Conservation (phyloP, 1,140 invertebrate species). For the Drosophila arizonae region DNA sequence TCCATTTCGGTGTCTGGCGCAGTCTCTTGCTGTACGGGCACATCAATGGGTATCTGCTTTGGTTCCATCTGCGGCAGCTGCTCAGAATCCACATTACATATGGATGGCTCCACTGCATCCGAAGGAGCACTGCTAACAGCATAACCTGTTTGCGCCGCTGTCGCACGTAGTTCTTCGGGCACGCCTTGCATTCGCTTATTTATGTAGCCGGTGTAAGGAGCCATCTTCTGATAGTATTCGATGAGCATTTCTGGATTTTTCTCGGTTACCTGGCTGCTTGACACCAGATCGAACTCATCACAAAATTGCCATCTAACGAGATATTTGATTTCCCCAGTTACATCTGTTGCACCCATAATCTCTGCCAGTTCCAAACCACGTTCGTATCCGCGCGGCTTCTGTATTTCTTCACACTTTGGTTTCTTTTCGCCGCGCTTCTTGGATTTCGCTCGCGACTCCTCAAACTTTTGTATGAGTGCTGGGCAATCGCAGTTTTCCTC, state of each 20-base stretch:
- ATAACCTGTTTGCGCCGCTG: conserved; percentile 48
- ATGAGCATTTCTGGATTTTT: conserved; percentile 75
- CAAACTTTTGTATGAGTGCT: conserved; percentile 94
- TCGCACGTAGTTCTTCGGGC: conserved; percentile 58
- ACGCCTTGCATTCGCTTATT: conserved; percentile 66
- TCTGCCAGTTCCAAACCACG: conserved; percentile 94
- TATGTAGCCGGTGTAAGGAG: conserved; percentile 65
- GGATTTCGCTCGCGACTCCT: conserved; percentile 89
- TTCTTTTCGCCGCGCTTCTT: conserved; percentile 83
- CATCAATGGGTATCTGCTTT: conserved; percentile 43
- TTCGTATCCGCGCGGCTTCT: conserved; percentile 87
- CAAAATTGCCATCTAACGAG: conserved; percentile 77
- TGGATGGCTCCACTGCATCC: conserved; percentile 25
- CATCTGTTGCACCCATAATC: conserved; percentile 91
- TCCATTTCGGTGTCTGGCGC: conserved; percentile 43
- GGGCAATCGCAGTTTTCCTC: conserved; percentile 96
- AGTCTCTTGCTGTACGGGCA: conserved; percentile 22
- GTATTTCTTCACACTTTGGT: conserved; percentile 78
- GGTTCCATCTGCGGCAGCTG: conserved; percentile 10
- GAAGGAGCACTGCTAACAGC: conserved; percentile 22
- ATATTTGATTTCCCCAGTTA: conserved; percentile 71
- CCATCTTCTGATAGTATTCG: conserved; percentile 75
- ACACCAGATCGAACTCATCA: conserved; percentile 75
- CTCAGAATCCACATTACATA: conserved; percentile 22
- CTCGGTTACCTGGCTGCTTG: conserved; percentile 56